phyloP scores from a whole-genome alignment of 37 sponge, comb jelly and placozoan species.

The Amphimedon queenslandica region DNA sequence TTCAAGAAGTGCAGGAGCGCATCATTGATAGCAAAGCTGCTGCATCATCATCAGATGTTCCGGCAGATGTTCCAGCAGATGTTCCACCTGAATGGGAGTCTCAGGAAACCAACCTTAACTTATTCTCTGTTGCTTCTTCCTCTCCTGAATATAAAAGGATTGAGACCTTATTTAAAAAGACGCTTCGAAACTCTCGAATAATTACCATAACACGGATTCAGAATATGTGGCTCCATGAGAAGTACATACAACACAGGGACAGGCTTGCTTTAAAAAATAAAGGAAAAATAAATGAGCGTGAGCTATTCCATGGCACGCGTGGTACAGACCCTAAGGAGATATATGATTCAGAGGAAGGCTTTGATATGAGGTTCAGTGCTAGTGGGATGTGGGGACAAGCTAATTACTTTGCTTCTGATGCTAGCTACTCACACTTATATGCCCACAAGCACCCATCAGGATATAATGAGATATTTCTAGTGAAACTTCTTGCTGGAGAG shows the following conservation, averaged over 20 bases:
- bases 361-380: constrained; percentile 58
- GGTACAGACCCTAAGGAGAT: constrained; percentile 18
- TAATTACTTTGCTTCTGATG: constrained; percentile 74
- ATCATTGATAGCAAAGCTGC: neutral
- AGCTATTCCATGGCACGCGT: constrained; percentile 67
- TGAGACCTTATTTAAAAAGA: neutral
- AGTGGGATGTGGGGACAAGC: constrained; percentile 65
- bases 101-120: neutral
- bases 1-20: neutral
- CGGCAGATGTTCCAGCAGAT: neutral
- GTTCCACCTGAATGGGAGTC: constrained; percentile 35
- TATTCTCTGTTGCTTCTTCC: neutral
- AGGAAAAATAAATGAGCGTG: constrained; percentile 23
- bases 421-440: constrained; percentile 59
- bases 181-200: constrained; percentile 12
- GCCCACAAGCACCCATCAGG: constrained; percentile 16
- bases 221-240: constrained; percentile 57
- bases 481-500: constrained; percentile 39
- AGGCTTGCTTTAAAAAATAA: constrained; percentile 28
- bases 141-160: constrained; percentile 17
- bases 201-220: constrained; percentile 38
- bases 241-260: constrained; percentile 41
- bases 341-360: constrained; percentile 52
- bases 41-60: neutral
- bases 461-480: constrained; percentile 37